phyloP scores from a whole-genome alignment of 1,140 invertebrate genomes.

The Papilio dardanus region DNA sequence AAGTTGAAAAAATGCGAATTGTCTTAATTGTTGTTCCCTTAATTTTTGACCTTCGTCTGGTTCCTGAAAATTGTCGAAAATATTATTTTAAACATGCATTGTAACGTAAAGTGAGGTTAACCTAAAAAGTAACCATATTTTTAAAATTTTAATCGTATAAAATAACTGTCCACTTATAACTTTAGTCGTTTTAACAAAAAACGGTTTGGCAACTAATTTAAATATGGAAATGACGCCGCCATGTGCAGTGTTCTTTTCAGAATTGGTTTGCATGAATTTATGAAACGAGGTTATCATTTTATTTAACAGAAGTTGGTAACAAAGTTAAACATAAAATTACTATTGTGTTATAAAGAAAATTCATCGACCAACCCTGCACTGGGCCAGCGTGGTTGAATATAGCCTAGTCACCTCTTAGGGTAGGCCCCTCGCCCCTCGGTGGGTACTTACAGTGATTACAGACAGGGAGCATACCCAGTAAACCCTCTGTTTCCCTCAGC shows the following conservation, averaged over 20 bases:
- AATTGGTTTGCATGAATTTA: neutral
- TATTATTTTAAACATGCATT: neutral
- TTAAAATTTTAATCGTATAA: neutral
- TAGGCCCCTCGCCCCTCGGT: no score
- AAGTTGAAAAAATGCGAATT: slow-evolving; percentile 95
- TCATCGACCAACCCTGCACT: no score
- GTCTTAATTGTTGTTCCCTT: slow-evolving; percentile 88
- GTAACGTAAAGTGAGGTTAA: no score
- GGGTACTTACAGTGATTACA: no score
- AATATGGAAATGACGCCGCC: neutral
- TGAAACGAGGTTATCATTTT: neutral
- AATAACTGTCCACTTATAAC: neutral
- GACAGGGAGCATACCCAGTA: no score
- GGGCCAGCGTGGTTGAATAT: no score
- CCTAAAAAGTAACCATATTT: no score
- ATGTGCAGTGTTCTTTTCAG: neutral
- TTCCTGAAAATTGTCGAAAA: slow-evolving; percentile 56
- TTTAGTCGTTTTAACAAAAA: neutral
- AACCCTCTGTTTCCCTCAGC: no score
- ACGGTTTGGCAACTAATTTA: neutral
- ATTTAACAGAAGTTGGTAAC: neutral
- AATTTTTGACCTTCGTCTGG: slow-evolving; percentile 83
- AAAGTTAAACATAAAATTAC: neutral
- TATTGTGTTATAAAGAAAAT: neutral
- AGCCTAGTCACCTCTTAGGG: no score